Conservation (phyloP, 2,113 vertebrate species). For the Dipodomys spectabilis region DNA sequence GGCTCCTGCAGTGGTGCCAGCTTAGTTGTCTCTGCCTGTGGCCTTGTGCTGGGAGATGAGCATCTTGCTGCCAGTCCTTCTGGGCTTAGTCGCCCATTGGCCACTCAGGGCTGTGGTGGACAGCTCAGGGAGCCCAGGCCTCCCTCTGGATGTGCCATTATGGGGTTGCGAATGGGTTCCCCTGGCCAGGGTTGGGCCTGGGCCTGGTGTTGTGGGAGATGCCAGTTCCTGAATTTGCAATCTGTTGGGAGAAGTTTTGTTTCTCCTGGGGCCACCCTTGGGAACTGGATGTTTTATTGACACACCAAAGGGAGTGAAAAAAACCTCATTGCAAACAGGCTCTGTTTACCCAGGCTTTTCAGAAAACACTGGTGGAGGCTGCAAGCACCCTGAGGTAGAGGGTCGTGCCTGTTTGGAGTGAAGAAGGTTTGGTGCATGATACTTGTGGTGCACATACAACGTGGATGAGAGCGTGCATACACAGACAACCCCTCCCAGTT, state of each 20-base stretch:
- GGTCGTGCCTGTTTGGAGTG: not conserved
- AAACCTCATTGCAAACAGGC: constrained; percentile 55
- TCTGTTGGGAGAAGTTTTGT: constrained; percentile 49
- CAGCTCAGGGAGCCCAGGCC: not conserved
- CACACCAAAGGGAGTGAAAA: constrained; percentile 46
- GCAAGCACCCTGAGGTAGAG: constrained; percentile 24
- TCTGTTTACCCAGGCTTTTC: constrained; percentile 53
- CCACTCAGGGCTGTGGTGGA: constrained; percentile 30
- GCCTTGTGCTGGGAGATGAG: not conserved
- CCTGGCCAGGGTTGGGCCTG: not conserved
- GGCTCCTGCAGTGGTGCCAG: not conserved
- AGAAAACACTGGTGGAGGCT: not conserved
- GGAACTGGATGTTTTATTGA: constrained; percentile 57
- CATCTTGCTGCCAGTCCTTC: not conserved
- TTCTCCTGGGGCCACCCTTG: constrained; percentile 50
- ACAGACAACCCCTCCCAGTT: not conserved
- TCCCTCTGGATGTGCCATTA: not conserved
- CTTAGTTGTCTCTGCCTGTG: not conserved
- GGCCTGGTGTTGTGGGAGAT: not conserved
- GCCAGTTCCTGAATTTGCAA: not conserved
- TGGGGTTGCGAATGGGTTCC: not conserved
- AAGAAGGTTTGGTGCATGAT: not conserved
- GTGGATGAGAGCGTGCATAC: not conserved
- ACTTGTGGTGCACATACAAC: not conserved
- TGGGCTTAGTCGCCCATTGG: not conserved